These are phyloP conservation scores for Formicarius rufipectus DNA, from an alignment of 2,113 vertebrate species.

Conservation along the genomic window DNA sequence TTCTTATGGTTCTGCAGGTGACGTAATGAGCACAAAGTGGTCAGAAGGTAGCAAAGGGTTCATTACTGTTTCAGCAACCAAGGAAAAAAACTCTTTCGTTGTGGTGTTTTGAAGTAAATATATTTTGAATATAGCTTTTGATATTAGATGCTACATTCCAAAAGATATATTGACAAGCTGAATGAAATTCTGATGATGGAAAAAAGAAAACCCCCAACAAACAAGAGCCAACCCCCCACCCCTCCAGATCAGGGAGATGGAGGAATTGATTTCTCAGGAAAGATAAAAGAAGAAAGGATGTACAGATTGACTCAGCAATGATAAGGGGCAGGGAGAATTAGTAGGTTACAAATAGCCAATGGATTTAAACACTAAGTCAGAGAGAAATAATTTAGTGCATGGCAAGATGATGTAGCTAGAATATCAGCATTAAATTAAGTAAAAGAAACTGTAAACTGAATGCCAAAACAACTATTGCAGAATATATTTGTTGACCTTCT, in stretches of 20 bases:
- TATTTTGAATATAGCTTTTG: neutral
- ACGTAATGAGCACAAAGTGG: neutral
- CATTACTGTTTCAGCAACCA: neutral
- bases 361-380: neutral
- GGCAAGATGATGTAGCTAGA: neutral
- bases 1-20: neutral
- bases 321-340: neutral
- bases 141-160: neutral
- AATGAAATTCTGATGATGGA: neutral
- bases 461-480: neutral
- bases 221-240: neutral
- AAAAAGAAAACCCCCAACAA: neutral
- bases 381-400: neutral
- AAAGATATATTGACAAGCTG: neutral
- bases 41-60: neutral
- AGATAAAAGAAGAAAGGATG: neutral
- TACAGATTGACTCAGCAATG: neutral
- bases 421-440: neutral
- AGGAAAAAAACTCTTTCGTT: neutral
- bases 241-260: neutral
- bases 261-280: slow-evolving; percentile 2
- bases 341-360: neutral
- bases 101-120: neutral
- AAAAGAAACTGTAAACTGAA: neutral
- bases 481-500: neutral